These are phyloP conservation scores for Scaptomyza cyrtandrae DNA, from an alignment of 2,888 invertebrate genomes.

Conservation along the genomic window DNA sequence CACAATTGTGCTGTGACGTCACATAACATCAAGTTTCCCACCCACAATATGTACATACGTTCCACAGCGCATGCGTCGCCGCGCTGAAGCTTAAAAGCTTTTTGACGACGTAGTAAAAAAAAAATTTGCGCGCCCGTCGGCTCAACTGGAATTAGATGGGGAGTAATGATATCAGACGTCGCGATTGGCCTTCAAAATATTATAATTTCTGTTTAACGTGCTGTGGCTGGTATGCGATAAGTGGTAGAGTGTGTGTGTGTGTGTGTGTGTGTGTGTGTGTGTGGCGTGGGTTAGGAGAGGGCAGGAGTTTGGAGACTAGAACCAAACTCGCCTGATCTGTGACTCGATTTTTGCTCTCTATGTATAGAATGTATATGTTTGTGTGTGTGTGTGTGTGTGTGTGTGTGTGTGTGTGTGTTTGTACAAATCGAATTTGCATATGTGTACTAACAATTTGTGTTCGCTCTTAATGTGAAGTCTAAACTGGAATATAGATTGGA, in stretches of 20 bases:
- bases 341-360: constrained; percentile 19
- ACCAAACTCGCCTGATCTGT: constrained; percentile 42
- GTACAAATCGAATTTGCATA: constrained; percentile 62
- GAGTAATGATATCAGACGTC: constrained; percentile 62
- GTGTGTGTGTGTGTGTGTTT: constrained; percentile 21
- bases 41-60: neutral
- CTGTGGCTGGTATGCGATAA: constrained; percentile 29
- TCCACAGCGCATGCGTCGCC: constrained; percentile 36
- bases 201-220: constrained; percentile 76
- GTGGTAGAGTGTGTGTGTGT: neutral
- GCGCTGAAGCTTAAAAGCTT: constrained; percentile 27
- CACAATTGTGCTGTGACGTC: constrained; percentile 49
- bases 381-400: constrained; percentile 10
- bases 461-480: constrained; percentile 41
- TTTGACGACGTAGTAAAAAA: constrained; percentile 60
- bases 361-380: too few relatives aligned
- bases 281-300: neutral
- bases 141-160: constrained; percentile 72
- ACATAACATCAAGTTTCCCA: constrained; percentile 1
- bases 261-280: too few relatives aligned
- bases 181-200: constrained; percentile 76
- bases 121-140: constrained; percentile 50
- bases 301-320: constrained; percentile 29
- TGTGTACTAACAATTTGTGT: constrained; percentile 69
- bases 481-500: constrained; percentile 56